Evolutionary conservation across 1,140 invertebrate genomes (phyloP).

Genomic region (Hydropsyche tenuis): DNA sequence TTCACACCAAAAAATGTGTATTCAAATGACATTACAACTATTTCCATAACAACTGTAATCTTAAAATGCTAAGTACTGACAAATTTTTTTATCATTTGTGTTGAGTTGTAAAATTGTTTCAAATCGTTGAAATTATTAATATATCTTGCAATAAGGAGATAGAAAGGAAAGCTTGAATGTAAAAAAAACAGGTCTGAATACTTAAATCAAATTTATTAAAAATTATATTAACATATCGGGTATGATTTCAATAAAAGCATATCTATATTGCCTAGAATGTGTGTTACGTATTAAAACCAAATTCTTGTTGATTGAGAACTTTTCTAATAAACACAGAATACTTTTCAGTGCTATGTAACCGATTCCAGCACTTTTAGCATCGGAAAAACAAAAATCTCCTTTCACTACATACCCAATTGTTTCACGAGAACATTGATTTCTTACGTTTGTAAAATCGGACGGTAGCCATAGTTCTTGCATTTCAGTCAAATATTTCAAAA

Average conservation of each 20-base stretch:
- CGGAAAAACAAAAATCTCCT: slow-evolving; percentile 74
- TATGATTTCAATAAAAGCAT: slow-evolving; percentile 55
- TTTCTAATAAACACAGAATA: slow-evolving; percentile 60
- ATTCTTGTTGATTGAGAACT: slow-evolving; percentile 47
- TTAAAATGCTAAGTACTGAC: too few relatives aligned
- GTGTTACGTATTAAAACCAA: slow-evolving; percentile 58
- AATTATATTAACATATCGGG: not conserved
- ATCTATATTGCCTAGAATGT: slow-evolving; percentile 58
- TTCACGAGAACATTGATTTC: slow-evolving; percentile 69
- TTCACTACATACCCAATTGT: slow-evolving; percentile 76
- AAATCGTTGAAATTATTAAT: too few relatives aligned
- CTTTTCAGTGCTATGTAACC: slow-evolving; percentile 72
- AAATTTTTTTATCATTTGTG: too few relatives aligned
- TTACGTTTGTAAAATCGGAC: slow-evolving; percentile 62
- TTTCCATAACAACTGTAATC: too few relatives aligned
- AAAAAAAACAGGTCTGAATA: not conserved
- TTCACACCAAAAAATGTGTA: too few relatives aligned
- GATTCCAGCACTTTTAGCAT: slow-evolving; percentile 68
- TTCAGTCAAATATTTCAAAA: slow-evolving; percentile 63
- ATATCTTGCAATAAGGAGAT: too few relatives aligned
- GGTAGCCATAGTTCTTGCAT: slow-evolving; percentile 77
- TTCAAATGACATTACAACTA: too few relatives aligned
- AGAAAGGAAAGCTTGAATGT: not conserved
- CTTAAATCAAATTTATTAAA: not conserved
- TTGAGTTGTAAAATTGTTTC: too few relatives aligned